These are phyloP conservation scores for Trialeurodes vaporariorum DNA, from an alignment of 1,140 invertebrate species.

Conservation along the genomic window DNA sequence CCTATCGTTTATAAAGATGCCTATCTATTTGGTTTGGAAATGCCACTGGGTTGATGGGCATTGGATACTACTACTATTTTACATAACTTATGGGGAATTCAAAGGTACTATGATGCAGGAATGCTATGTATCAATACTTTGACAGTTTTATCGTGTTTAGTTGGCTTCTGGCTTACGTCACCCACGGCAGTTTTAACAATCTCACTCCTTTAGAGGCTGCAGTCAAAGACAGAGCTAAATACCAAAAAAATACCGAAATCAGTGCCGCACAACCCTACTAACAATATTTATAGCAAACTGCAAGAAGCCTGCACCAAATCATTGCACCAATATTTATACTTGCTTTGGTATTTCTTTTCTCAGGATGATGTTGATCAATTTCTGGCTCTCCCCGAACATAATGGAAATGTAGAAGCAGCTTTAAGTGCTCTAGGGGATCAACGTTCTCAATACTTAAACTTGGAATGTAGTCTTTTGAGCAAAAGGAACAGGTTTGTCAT, in stretches of 20 bases:
- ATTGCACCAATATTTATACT: not conserved
- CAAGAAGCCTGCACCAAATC: too few species aligned
- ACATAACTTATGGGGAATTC: too few species aligned
- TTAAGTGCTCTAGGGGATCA: constrained; percentile 77
- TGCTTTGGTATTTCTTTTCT: constrained; percentile 23
- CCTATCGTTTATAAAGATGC: too few species aligned
- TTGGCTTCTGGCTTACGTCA: not conserved
- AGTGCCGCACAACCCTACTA: not conserved
- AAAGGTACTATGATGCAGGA: too few species aligned
- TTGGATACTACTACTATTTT: too few species aligned
- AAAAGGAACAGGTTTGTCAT: constrained; percentile 54
- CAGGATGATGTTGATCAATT: constrained; percentile 94
- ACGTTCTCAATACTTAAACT: constrained; percentile 92
- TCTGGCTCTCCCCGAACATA: constrained; percentile 72
- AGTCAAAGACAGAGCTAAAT: not conserved
- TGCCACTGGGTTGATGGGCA: too few species aligned
- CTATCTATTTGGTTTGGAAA: too few species aligned
- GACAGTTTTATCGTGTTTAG: too few species aligned
- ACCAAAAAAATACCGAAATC: not conserved
- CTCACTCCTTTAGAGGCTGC: not conserved
- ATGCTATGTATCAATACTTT: too few species aligned
- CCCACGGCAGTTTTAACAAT: not conserved
- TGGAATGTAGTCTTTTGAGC: constrained; percentile 79
- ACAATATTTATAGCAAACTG: too few species aligned
- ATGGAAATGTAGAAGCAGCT: constrained; percentile 66